A percentile compares a stretch with the other conserved stretches of the same genome.
These are phyloP conservation scores for Nettapus auritus DNA, from an alignment of 2,113 vertebrate species.

Conservation along the genomic window DNA sequence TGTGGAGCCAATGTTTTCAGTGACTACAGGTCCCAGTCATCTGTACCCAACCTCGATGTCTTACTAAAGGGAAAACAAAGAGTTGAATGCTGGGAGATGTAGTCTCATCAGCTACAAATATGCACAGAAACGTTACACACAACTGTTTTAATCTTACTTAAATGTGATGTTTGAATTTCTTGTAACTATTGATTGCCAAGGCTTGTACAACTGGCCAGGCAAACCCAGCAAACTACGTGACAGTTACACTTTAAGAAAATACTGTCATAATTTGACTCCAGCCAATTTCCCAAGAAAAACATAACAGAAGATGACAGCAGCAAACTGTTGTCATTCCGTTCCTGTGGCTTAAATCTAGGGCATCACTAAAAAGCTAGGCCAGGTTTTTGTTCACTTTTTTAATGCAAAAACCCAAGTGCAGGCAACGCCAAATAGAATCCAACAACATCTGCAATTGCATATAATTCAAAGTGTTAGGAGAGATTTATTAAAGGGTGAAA, in stretches of 20 bases:
- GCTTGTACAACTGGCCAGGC: background rate
- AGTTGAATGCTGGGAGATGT: background rate
- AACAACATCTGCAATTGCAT: background rate
- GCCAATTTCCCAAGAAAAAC: background rate
- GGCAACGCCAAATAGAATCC: background rate
- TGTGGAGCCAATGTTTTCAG: background rate
- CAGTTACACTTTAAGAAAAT: conserved; percentile 13
- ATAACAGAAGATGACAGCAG: conserved; percentile 43
- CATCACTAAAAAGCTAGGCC: background rate
- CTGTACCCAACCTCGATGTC: background rate
- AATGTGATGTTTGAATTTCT: background rate
- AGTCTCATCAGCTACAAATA: background rate
- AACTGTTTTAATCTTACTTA: background rate
- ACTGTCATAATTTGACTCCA: background rate
- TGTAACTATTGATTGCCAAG: background rate
- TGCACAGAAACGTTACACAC: background rate
- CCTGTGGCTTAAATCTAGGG: conserved; percentile 10
- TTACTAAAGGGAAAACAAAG: background rate
- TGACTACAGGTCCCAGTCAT: background rate
- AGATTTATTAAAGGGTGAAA: background rate
- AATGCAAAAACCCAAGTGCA: background rate
- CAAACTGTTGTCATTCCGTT: conserved; percentile 27
- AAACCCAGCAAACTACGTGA: background rate
- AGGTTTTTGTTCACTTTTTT: background rate
- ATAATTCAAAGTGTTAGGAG: background rate